Percentiles rank a stretch among this genome's conserved stretches.
Evolutionary conservation across 2,888 invertebrate genomes (phyloP).

Genomic region (Rhamnusium bicolor): DNA sequence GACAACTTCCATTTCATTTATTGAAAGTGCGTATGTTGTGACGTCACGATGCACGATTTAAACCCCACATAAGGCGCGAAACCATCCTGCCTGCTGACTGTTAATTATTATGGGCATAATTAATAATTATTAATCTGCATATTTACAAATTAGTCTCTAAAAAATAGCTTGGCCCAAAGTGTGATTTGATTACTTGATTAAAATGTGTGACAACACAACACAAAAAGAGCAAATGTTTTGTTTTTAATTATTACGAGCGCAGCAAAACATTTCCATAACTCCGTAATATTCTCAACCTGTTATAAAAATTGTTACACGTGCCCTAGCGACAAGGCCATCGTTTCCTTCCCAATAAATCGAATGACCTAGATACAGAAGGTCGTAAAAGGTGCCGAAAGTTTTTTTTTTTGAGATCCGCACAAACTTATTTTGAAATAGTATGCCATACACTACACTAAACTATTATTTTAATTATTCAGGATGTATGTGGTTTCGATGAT

Average conservation of each 20-base stretch:
- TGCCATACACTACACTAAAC: not conserved
- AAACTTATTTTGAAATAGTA: slow-evolving; percentile 16
- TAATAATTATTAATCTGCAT: not conserved
- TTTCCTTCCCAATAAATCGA: slow-evolving; percentile 65
- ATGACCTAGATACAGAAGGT: slow-evolving; percentile 70
- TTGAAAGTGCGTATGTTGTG: slow-evolving; percentile 10
- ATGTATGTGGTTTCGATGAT: slow-evolving; percentile 6
- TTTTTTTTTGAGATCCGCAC: slow-evolving; percentile 33
- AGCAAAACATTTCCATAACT: slow-evolving; percentile 48
- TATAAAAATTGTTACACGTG: slow-evolving; percentile 63
- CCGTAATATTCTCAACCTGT: slow-evolving; percentile 56
- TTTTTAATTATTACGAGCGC: slow-evolving; percentile 32
- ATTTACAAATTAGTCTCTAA: not conserved
- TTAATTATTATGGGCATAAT: not conserved
- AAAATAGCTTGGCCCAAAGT: not conserved
- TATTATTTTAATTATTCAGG: slow-evolving; percentile 17
- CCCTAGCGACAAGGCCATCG: slow-evolving; percentile 67
- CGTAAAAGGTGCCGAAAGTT: slow-evolving; percentile 58
- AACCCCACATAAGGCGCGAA: slow-evolving; percentile 37
- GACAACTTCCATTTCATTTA: not conserved
- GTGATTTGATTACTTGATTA: slow-evolving; percentile 2
- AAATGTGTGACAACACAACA: not conserved
- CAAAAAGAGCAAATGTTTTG: not conserved
- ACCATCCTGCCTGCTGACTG: not conserved
- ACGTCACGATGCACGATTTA: slow-evolving; percentile 38